Evolutionary conservation across 2,113 vertebrate species (phyloP), one percentile per base, ranked within the genome.

Genomic region (Oncorhynchus kisutch): DNA sequence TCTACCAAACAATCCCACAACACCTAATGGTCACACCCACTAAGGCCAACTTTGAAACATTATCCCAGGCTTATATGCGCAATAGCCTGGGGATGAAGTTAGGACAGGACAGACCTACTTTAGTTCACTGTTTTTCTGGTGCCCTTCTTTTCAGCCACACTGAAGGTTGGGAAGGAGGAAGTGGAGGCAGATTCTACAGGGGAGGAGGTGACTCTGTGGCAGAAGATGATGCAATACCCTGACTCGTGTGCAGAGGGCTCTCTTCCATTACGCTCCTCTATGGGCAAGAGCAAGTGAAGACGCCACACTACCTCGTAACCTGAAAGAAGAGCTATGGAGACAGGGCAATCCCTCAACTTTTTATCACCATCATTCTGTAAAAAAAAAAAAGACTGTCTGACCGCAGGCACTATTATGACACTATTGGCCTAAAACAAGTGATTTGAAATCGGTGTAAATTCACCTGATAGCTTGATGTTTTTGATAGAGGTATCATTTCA

Each of bases 231-330:
- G 88, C 96, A 96, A 89, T 99, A 97, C 86, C 98, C 97, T 0
- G 97, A 95, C 82, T 99, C 97, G 0, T 99, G 97, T 97, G 97
- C 96, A 1, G 98, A 99, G 94, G 98, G 98, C 83, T 95, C 94
- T 0, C 94, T 99, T 60, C 93, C 90, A 49, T 94, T 99, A 57
- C 96, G 97, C 8, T 91, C 96, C 74, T 94, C 93, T 5, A 98
- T 99, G 97, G 94, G 89, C 79, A 96, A 89, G 71, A 76, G 71
- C 90, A 92, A 95, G 91, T 95, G 91, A 94, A 87, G 84, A 88
- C 62, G 1, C 20, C 59, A 62, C 18, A 9, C 39, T 9, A 12
- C 16, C 59, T 62, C 3, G 60, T 29, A 74, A 27, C 34, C 11
- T n/a, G 8, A 1, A 45, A 59, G 7, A 54, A 20, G 67, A 29